Percentiles rank a stretch among this genome's conserved stretches.
Conservation (phyloP, 2,113 vertebrate species). For the Jaculus jaculus region DNA sequence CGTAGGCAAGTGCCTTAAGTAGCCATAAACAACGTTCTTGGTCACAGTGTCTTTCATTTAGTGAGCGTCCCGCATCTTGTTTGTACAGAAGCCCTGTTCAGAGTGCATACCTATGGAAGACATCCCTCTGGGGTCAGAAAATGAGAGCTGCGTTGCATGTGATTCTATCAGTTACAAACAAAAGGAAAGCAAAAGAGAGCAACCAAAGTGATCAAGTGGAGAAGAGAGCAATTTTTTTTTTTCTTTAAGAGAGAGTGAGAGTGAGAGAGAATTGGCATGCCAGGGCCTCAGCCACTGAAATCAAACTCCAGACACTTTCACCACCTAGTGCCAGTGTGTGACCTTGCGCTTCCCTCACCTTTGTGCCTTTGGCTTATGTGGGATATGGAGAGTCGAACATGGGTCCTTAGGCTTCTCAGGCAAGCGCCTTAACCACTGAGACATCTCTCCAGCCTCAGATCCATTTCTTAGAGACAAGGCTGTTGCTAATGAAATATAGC, state of each 20-base stretch:
- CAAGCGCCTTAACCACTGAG: too few species aligned
- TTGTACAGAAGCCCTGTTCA: background rate
- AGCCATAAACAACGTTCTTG: background rate
- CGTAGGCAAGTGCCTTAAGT: too few species aligned
- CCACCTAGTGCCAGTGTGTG: too few species aligned
- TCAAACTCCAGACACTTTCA: too few species aligned
- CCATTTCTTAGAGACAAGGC: background rate
- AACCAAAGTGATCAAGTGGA: background rate
- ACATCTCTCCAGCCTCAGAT: too few species aligned
- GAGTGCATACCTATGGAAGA: background rate
- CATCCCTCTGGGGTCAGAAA: background rate
- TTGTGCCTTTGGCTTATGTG: too few species aligned
- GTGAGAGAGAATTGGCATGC: too few species aligned
- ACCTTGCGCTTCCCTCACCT: too few species aligned
- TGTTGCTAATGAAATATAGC: background rate
- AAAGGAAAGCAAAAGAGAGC: background rate
- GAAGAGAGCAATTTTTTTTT: background rate
- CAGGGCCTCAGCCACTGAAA: too few species aligned
- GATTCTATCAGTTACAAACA: background rate
- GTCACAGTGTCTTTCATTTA: background rate
- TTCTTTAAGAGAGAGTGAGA: too few species aligned
- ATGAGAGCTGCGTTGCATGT: background rate
- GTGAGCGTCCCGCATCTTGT: background rate
- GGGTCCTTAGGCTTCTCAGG: too few species aligned
- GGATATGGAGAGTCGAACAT: too few species aligned